These are phyloP conservation scores for Trogon melanurus DNA, from an alignment of 2,113 vertebrate species.

Conservation along the genomic window DNA sequence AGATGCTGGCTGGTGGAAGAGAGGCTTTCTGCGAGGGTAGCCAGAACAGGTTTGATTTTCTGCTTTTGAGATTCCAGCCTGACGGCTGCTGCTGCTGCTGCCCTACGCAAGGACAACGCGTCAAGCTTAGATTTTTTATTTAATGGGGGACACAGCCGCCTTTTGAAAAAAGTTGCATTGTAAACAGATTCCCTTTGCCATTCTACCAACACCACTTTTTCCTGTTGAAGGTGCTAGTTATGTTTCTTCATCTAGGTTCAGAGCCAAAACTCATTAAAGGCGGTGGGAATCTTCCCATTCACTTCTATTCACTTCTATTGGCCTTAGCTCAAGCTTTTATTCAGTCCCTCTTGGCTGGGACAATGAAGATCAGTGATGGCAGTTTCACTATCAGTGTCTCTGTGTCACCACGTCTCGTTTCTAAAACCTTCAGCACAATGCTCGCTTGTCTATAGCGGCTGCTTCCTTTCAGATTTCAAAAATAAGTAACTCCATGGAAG, in stretches of 20 bases:
- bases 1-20: too few relatives aligned
- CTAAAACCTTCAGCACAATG: constrained; percentile 45
- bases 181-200: background rate
- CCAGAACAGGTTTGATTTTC: background rate
- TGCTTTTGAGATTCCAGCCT: background rate
- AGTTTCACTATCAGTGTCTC: constrained; percentile 31
- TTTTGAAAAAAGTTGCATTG: background rate
- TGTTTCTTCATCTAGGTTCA: background rate
- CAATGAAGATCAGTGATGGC: constrained; percentile 53
- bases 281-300: constrained; percentile 45
- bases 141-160: background rate
- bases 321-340: constrained; percentile 33
- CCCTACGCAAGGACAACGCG: background rate
- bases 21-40: background rate
- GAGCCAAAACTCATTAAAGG: constrained; percentile 60
- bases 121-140: background rate
- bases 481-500: constrained; percentile 37
- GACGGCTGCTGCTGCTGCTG: background rate
- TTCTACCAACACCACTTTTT: background rate
- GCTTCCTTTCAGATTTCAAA: constrained; percentile 40
- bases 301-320: background rate
- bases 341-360: background rate
- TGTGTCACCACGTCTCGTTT: background rate
- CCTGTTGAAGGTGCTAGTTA: background rate
- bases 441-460: constrained; percentile 36